Conservation (phyloP, 2,888 invertebrate genomes). For the Pristionchus maxplancki region DNA sequence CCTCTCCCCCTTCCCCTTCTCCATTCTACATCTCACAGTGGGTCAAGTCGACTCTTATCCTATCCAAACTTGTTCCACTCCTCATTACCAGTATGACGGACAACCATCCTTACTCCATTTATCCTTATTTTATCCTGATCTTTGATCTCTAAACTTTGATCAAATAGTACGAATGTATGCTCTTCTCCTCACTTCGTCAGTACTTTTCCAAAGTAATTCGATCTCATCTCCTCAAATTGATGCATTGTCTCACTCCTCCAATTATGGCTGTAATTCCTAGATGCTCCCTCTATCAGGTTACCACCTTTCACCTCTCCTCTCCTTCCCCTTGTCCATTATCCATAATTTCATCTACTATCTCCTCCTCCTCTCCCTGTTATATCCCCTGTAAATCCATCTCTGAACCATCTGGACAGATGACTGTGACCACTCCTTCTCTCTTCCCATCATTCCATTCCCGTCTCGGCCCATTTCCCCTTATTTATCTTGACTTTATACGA, state of each 20-base stretch:
- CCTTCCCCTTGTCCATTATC: not conserved
- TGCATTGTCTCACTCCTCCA: slow-evolving; percentile 20
- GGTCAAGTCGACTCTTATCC: slow-evolving; percentile 20
- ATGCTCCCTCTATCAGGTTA: slow-evolving; percentile 9
- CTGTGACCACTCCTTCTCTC: not conserved
- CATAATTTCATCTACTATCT: slow-evolving; percentile 33
- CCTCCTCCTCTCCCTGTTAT: not conserved
- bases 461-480: not conserved
- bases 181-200: not conserved
- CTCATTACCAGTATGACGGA: not conserved
- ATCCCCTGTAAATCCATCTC: slow-evolving; percentile 27
- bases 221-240: not conserved
- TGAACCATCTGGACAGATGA: slow-evolving; percentile 21
- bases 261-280: slow-evolving; percentile 20
- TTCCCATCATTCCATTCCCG: not conserved
- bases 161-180: not conserved
- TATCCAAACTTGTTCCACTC: slow-evolving; percentile 35
- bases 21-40: not conserved
- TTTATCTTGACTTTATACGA: not conserved
- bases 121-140: not conserved
- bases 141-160: not conserved
- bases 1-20: not conserved
- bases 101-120: not conserved
- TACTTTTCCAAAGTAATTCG: slow-evolving; percentile 18
- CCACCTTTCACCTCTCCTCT: not conserved